Evolutionary conservation across 64 coral and sea anemone species (phyloP).

Genomic region (Dendrophyllia cribrosa): DNA sequence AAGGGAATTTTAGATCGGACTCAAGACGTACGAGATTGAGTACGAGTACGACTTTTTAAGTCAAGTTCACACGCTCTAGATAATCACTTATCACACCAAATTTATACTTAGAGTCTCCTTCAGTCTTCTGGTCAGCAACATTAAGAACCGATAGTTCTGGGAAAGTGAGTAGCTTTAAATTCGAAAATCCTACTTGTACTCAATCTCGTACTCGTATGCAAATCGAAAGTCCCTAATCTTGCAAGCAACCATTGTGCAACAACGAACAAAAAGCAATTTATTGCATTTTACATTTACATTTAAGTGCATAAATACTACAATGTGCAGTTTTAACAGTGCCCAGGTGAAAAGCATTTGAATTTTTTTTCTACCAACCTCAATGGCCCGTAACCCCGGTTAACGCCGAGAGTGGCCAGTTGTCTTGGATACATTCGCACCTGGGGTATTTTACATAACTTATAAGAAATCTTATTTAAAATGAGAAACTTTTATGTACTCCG

Average conservation of each 20-base stretch:
- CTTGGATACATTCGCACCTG: slow-evolving; percentile 33
- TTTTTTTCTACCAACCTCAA: slow-evolving; percentile 10
- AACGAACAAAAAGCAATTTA: not conserved
- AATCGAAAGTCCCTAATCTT: too few relatives aligned
- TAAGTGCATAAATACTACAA: not conserved
- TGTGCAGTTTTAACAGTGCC: slow-evolving; percentile 41
- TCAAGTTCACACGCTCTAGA: too few relatives aligned
- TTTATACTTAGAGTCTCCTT: too few relatives aligned
- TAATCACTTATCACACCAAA: too few relatives aligned
- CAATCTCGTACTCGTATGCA: too few relatives aligned
- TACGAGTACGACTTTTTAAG: too few relatives aligned
- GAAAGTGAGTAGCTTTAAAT: too few relatives aligned
- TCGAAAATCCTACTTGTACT: too few relatives aligned
- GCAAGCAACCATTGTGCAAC: not conserved
- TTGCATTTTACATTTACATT: not conserved
- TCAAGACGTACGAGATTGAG: too few relatives aligned
- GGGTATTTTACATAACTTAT: slow-evolving; percentile 5
- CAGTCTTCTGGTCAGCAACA: too few relatives aligned
- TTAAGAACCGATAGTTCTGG: too few relatives aligned
- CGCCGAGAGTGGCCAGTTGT: slow-evolving; percentile 17
- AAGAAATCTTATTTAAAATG: not conserved
- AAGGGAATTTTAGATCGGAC: too few relatives aligned
- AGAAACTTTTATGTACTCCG: not conserved
- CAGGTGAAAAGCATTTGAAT: slow-evolving; percentile 34
- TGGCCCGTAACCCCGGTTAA: not conserved